Evolutionary conservation across 2,797 vertebrate species (phyloP), one percentile per base, ranked within the genome.

Genomic region (Phyllotis vaccarum): DNA sequence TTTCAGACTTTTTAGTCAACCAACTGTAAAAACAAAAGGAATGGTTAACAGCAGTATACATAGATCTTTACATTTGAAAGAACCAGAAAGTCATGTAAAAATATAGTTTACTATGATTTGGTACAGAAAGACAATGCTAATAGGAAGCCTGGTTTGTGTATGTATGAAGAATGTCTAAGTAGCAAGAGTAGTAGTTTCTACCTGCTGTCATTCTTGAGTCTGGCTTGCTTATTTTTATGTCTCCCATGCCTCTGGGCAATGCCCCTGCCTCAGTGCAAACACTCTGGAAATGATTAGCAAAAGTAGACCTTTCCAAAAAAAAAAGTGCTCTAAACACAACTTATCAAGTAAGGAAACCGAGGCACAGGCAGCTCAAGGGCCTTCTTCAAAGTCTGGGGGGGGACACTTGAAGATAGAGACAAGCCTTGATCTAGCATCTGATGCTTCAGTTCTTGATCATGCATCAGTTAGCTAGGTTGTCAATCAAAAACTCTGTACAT

Each of bases 141-240:
- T 9, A 37, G 58, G 19, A 16, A 24, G 22, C 21, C 16, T 85
- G 58, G 79, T 81, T 89, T 93, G 14, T 49, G 40, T 17, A 31
- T 56, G 68, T 3, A 43, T 17, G 29, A n/a, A 66, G 58, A 89
- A 54, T 58, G 43, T 7, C 8, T 14, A 68, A 34, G n/a, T 37
- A 14, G 22, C 29, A 78, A 92, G 74, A n/a, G n/a, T n/a, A n/a
- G 83, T 86, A 52, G 34, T 58, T 96, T 91, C 70, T 49, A 96
- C 17, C 27, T 90, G 66, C 22, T 66, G 2, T 40, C 37, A 68
- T 62, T 60, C 46, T 66, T 54, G 52, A 54, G 5, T n/a, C 54
- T 90, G 34, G 52, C 80, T 81, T 52, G 46, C 37, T 74, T 24
- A 16, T 52, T 80, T 27, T 52, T 68, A 6, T 19, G 43, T 22